Evolutionary conservation across 2,888 invertebrate species (phyloP).

Genomic region (Octodonta nipae): DNA sequence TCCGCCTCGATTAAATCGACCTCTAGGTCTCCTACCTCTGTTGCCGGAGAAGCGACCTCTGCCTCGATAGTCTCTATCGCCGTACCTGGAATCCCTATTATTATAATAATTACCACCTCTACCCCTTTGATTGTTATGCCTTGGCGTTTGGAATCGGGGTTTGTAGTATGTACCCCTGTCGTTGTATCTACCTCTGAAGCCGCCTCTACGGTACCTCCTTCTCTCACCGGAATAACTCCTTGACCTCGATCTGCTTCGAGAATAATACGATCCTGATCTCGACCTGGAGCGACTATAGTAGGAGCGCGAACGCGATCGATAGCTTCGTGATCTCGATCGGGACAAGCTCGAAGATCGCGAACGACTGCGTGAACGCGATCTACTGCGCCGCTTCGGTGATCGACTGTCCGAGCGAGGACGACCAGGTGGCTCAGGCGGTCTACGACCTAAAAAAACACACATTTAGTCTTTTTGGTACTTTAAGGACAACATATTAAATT

Average conservation of each 20-base stretch:
- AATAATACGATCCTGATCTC: slow-evolving; percentile 40
- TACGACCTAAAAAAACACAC: slow-evolving; percentile 23
- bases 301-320: slow-evolving; percentile 44
- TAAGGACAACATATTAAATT: slow-evolving; percentile 1
- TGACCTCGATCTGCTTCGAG: slow-evolving; percentile 40
- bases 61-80: slow-evolving; percentile 30
- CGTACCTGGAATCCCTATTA: slow-evolving; percentile 30
- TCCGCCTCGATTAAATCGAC: slow-evolving; percentile 31
- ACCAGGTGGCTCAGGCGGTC: slow-evolving; percentile 36
- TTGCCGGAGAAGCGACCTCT: slow-evolving; percentile 32
- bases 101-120: slow-evolving; percentile 32
- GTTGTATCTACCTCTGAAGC: slow-evolving; percentile 38
- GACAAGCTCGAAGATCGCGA: slow-evolving; percentile 37
- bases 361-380: slow-evolving; percentile 44
- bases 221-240: slow-evolving; percentile 43
- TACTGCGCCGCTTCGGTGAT: slow-evolving; percentile 53
- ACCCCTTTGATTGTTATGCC: slow-evolving; percentile 39
- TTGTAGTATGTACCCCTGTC: slow-evolving; percentile 69
- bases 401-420: slow-evolving; percentile 39
- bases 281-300: slow-evolving; percentile 43
- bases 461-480: no score
- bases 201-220: slow-evolving; percentile 31
- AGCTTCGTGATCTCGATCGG: slow-evolving; percentile 35
- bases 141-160: slow-evolving; percentile 56
- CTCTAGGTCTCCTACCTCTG: slow-evolving; percentile 26